Evolutionary conservation across 53 echinoderm and acorn worm genomes (phyloP), one percentile per base, ranked within the genome.

Genomic region (Arbacia lixula): DNA sequence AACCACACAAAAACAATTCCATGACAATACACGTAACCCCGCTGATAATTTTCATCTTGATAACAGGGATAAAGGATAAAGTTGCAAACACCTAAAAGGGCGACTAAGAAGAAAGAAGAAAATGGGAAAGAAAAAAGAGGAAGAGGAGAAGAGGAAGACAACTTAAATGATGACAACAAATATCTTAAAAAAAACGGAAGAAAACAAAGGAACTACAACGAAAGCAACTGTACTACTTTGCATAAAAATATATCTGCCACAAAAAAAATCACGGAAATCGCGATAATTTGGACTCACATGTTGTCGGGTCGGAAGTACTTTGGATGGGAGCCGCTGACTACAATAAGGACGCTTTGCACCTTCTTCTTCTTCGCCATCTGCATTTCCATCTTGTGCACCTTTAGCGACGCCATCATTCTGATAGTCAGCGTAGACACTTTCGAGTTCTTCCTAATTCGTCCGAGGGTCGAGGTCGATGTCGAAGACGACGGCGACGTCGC

Each of bases 291-390:
- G 49, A 27, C 79, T 58, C 22, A 81, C 82, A 31, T 62, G 34
- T 81, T 81, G 32, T 81, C 82, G 27, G 82, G 64, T 42, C 82
- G 64, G 64, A 81, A 81, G 64, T 61, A 81, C 39, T 81, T 81
- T 5, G 82, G 82, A 63, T 63, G 82, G 29, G 82, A 81, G 28
- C 82, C 82, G 12, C 50, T 81, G 20, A 81, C 82, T 19, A 81
- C 20, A 14, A 81, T 64, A 64, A 81, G 82, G 4, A 30, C 82
- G 41, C 63, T 49, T 33, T 63, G 63, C 43, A 63, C 64, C 14
- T 64, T 81, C 60, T 77, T 60, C 17, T 27, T 58, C 30, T 5
- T 64, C 30, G 5, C n/a, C 40, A 42, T 81, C 64, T 63, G 62
- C 82, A 81, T 81, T 50, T 63, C 82, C 39, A 81, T 9, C 64